Evolutionary conservation across 2,888 invertebrate species (phyloP).

Genomic region (Drosophila basisetae): DNA sequence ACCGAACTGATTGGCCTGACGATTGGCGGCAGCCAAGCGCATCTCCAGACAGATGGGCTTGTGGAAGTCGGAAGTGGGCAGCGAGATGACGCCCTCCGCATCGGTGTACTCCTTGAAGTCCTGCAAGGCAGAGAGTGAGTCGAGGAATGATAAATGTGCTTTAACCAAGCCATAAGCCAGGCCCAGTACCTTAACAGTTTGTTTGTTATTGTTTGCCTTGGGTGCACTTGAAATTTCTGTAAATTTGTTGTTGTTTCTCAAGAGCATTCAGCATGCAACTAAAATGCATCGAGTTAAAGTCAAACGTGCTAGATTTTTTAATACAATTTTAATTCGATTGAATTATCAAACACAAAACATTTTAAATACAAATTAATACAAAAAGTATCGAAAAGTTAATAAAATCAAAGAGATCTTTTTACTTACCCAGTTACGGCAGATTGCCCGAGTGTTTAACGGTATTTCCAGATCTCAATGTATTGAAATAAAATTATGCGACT

Average conservation of each 20-base stretch:
- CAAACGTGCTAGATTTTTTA: slow-evolving; percentile 60
- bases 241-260: slow-evolving; percentile 39
- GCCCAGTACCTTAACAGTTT: slow-evolving; percentile 10
- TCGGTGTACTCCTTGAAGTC: slow-evolving; percentile 96
- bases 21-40: slow-evolving; percentile 85
- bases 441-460: slow-evolving; percentile 14
- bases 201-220: slow-evolving; percentile 8
- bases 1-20: slow-evolving; percentile 69
- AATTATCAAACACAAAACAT: slow-evolving; percentile 8
- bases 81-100: slow-evolving; percentile 94
- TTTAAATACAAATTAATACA: slow-evolving; percentile 7
- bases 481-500: slow-evolving; percentile 40
- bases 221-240: slow-evolving; percentile 41
- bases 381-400: neutral
- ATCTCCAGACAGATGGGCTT: slow-evolving; percentile 93
- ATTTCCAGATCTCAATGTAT: slow-evolving; percentile 37
- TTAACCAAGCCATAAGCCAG: slow-evolving; percentile 7
- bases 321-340: slow-evolving; percentile 16
- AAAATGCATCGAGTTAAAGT: slow-evolving; percentile 64
- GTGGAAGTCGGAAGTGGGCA: slow-evolving; percentile 93
- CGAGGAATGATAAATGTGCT: slow-evolving; percentile 12
- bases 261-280: slow-evolving; percentile 69
- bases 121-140: slow-evolving; percentile 85
- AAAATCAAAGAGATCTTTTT: slow-evolving; percentile 20
- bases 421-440: slow-evolving; percentile 40